A percentile compares a stretch with the other conserved stretches of the same genome.
Evolutionary conservation across 1,140 invertebrate species (phyloP).

Genomic region (Venturia canescens): DNA sequence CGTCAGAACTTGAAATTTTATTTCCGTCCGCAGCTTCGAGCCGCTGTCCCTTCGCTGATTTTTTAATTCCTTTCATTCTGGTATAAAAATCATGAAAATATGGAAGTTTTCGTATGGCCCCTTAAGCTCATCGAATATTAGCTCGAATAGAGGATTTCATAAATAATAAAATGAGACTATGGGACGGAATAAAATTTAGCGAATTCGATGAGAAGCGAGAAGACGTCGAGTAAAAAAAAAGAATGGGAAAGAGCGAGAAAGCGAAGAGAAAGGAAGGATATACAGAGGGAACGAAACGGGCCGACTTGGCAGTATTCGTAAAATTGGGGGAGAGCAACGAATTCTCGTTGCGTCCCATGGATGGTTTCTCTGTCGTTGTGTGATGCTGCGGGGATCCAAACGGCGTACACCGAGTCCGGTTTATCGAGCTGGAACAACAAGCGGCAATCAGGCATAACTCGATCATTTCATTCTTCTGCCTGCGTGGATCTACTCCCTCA

Average conservation of each 20-base stretch:
- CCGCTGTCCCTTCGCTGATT: too few relatives aligned
- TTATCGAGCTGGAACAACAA: slow-evolving; percentile 73
- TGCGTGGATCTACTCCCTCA: slow-evolving; percentile 47
- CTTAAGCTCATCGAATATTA: too few relatives aligned
- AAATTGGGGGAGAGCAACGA: slow-evolving; percentile 63
- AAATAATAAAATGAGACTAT: neutral
- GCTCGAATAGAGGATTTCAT: neutral
- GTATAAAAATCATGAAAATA: too few relatives aligned
- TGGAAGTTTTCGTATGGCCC: neutral
- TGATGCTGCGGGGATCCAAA: neutral
- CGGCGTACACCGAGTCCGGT: slow-evolving; percentile 60
- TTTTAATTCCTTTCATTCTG: too few relatives aligned
- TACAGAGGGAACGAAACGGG: slow-evolving; percentile 15
- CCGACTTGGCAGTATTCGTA: slow-evolving; percentile 46
- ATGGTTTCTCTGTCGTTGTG: slow-evolving; percentile 54
- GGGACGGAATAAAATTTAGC: neutral
- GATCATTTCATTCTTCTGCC: slow-evolving; percentile 72
- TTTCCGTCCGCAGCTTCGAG: too few relatives aligned
- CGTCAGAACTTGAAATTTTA: too few relatives aligned
- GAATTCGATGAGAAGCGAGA: neutral
- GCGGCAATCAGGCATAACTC: slow-evolving; percentile 73
- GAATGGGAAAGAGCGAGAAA: slow-evolving; percentile 22
- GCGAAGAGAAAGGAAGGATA: slow-evolving; percentile 34
- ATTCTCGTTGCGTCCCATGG: slow-evolving; percentile 43
- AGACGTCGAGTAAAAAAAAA: slow-evolving; percentile 16